Percentiles rank a stretch among this genome's conserved stretches.
These are phyloP conservation scores for Crotalus tigris DNA, from an alignment of 2,113 vertebrate species.

Conservation along the genomic window DNA sequence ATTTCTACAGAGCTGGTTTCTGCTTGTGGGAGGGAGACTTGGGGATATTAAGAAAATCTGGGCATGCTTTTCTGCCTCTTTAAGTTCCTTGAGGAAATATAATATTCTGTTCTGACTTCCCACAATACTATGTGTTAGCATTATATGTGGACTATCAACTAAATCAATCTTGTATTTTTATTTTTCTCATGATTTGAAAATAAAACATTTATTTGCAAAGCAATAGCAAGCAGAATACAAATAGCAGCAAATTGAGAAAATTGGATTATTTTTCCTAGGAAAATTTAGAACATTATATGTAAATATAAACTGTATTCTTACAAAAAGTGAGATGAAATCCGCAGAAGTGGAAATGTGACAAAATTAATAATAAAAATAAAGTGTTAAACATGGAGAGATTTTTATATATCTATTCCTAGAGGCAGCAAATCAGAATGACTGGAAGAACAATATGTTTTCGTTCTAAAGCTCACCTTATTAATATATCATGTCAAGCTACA, in stretches of 20 bases:
- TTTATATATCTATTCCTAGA: neutral
- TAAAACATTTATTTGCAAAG: neutral
- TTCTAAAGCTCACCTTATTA: neutral
- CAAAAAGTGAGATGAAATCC: neutral
- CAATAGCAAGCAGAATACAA: neutral
- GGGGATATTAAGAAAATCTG: too few species aligned
- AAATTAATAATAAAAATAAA: neutral
- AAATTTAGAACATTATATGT: neutral
- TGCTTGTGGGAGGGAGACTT: too few species aligned
- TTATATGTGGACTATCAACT: neutral
- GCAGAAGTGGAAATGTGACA: neutral
- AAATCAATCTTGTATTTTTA: neutral
- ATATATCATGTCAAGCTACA: neutral
- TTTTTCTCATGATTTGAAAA: neutral
- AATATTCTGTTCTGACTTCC: too few species aligned
- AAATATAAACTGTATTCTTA: neutral
- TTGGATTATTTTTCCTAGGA: neutral
- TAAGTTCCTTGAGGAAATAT: too few species aligned
- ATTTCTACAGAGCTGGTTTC: too few species aligned
- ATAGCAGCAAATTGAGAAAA: neutral
- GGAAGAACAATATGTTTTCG: neutral
- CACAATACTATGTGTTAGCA: neutral
- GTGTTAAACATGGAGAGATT: neutral
- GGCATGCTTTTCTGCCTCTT: too few species aligned
- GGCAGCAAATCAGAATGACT: neutral